A percentile compares a stretch with the other conserved stretches of the same genome.
These are phyloP conservation scores for Zygogramma bicolorata DNA, from an alignment of 2,888 invertebrate genomes.

Conservation along the genomic window DNA sequence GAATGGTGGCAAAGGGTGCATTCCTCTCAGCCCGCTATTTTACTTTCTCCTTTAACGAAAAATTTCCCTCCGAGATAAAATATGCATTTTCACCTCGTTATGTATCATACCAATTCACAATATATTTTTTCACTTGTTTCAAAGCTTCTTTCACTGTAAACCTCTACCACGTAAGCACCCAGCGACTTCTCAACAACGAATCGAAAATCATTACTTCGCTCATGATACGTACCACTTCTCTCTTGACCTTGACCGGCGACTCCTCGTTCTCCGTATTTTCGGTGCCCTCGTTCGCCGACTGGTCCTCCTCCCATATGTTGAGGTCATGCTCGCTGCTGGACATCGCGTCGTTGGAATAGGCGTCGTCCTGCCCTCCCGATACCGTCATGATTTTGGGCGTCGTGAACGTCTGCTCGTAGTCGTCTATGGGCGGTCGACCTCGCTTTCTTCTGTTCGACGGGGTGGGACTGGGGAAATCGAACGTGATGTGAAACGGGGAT, in stretches of 20 bases:
- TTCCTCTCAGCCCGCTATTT: too few species aligned
- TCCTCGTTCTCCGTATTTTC: constrained; percentile 58
- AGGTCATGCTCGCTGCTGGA: constrained; percentile 65
- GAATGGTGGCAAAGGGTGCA: too few species aligned
- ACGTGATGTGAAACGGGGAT: too few species aligned
- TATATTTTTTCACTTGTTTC: too few species aligned
- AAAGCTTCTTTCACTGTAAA: too few species aligned
- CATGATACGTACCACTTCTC: constrained; percentile 54
- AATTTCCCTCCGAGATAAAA: too few species aligned
- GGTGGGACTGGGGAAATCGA: constrained; percentile 52
- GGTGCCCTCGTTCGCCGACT: constrained; percentile 58
- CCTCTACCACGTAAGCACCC: too few species aligned
- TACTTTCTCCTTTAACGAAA: too few species aligned
- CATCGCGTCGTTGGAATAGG: constrained; percentile 65
- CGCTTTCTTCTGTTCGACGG: constrained; percentile 70
- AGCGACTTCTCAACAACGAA: too few species aligned
- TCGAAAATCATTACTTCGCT: too few species aligned
- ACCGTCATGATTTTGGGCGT: constrained; percentile 70
- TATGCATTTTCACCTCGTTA: too few species aligned
- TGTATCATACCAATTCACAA: too few species aligned
- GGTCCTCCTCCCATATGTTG: constrained; percentile 64
- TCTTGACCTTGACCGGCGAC: constrained; percentile 60
- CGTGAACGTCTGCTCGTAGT: constrained; percentile 69
- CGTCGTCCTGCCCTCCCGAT: constrained; percentile 62
- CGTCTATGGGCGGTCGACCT: constrained; percentile 76